A percentile compares a stretch with the other conserved stretches of the same genome.
Conservation (phyloP, 2,797 vertebrate genomes). For the Tolypeutes matacus region DNA sequence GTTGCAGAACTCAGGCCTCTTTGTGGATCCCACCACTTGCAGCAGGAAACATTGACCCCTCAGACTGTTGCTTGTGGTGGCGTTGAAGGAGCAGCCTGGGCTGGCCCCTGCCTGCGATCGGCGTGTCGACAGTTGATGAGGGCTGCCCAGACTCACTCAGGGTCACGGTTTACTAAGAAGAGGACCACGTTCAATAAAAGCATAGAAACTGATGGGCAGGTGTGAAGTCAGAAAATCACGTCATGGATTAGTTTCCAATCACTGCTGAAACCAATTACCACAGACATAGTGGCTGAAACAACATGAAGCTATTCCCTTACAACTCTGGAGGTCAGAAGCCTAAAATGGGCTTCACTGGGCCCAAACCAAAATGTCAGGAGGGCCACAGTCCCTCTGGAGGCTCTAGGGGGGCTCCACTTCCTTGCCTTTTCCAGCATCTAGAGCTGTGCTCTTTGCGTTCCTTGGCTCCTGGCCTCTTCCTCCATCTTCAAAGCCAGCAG, state of each 20-base stretch:
- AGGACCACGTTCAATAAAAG: not conserved
- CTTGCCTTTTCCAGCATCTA: not conserved
- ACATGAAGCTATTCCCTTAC: not conserved
- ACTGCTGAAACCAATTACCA: not conserved
- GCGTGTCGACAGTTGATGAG: not conserved
- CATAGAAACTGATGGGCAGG: not conserved
- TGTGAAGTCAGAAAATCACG: not conserved
- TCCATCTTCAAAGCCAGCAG: not conserved
- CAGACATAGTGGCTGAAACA: not conserved
- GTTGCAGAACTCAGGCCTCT: not conserved
- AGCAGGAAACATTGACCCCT: not conserved
- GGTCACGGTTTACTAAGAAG: not conserved
- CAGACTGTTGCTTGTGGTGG: not conserved
- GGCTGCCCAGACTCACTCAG: not conserved
- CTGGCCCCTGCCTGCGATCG: not conserved
- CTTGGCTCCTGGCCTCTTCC: not conserved
- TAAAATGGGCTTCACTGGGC: not conserved
- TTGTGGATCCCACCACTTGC: not conserved
- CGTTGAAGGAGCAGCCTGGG: not conserved
- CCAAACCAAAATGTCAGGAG: not conserved
- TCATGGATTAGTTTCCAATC: not conserved
- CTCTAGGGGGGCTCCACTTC: not conserved
- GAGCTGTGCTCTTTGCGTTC: not conserved
- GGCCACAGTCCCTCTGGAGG: rapidly evolving
- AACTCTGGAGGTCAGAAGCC: not conserved